Evolutionary conservation across 2,797 vertebrate species (phyloP).

Genomic region (Adelosebastes latens): DNA sequence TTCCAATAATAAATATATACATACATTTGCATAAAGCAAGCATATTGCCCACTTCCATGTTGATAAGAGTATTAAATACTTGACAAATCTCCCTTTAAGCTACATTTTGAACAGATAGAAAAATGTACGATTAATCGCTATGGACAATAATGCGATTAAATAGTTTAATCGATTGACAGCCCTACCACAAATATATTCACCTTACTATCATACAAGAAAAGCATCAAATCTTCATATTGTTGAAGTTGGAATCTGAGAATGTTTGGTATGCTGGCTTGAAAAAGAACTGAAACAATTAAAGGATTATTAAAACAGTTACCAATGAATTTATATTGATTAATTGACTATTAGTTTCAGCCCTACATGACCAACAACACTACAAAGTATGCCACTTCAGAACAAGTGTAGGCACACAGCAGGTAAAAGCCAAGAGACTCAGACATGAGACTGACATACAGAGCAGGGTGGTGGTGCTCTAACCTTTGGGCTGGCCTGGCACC

Average conservation of each 20-base stretch:
- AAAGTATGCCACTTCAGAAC: background rate
- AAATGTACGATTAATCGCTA: too few species aligned
- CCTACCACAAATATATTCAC: background rate
- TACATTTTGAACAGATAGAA: too few species aligned
- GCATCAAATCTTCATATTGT: background rate
- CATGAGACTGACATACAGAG: background rate
- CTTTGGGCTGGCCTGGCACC: conserved; percentile 1
- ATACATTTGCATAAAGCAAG: too few species aligned
- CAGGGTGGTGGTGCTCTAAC: background rate
- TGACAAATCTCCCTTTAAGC: too few species aligned
- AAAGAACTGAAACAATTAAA: background rate
- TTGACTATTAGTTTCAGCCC: background rate
- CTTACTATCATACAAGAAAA: background rate
- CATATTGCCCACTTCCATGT: too few species aligned
- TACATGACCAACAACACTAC: background rate
- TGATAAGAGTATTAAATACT: too few species aligned
- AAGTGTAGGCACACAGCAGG: background rate
- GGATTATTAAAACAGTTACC: background rate
- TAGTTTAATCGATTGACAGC: background rate
- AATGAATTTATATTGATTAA: background rate
- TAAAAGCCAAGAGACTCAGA: background rate
- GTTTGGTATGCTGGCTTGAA: background rate
- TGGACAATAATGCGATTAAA: background rate
- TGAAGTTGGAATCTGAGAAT: background rate
- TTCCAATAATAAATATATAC: too few species aligned